Percentiles rank a stretch among this genome's conserved stretches.
Evolutionary conservation across 1,140 invertebrate genomes (phyloP).

Genomic region (Ridgeia piscesae): DNA sequence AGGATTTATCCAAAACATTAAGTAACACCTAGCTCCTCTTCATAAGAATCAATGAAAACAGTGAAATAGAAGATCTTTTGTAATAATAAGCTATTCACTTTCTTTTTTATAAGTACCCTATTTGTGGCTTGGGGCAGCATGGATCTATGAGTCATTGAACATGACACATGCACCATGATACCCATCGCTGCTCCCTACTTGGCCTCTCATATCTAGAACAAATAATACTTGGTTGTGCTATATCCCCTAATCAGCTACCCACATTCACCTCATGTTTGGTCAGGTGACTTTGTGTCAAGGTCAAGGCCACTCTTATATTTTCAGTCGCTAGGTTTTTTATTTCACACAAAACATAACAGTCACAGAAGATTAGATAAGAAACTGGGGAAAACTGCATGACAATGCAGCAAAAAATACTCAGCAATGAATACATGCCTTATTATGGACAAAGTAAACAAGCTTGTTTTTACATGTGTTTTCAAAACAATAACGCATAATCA

Average conservation of each 20-base stretch:
- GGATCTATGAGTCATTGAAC: background rate
- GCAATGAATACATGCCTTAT: background rate
- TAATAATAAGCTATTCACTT: background rate
- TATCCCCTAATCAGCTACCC: background rate
- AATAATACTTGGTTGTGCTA: background rate
- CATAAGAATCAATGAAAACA: background rate
- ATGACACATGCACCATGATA: background rate
- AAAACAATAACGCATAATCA: background rate
- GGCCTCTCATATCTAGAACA: background rate
- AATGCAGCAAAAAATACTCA: background rate
- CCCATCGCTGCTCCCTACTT: background rate
- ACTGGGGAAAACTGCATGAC: background rate
- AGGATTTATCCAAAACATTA: too few relatives aligned
- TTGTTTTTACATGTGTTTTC: background rate
- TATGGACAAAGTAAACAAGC: background rate
- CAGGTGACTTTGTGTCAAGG: background rate
- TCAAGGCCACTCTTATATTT: background rate
- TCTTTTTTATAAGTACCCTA: background rate
- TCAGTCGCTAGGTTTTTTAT: background rate
- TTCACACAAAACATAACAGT: background rate
- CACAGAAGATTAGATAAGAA: background rate
- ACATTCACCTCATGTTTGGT: background rate
- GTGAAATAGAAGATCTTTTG: background rate
- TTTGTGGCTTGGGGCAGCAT: background rate
- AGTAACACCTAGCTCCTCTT: too few relatives aligned